Evolutionary conservation across 2,888 invertebrate species (phyloP).

Genomic region (Pammene fasciana): DNA sequence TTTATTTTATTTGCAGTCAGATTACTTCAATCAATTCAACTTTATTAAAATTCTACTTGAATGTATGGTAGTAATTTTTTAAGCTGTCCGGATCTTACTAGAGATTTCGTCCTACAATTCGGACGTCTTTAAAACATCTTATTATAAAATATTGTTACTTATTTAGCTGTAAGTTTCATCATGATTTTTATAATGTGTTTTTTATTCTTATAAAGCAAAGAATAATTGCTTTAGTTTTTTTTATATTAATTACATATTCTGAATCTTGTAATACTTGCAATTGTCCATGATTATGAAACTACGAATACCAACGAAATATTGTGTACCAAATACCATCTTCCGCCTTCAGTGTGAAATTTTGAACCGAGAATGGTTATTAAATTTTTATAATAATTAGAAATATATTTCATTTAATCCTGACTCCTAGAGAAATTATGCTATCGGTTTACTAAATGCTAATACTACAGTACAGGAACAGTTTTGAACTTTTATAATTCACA

Average conservation of each 20-base stretch:
- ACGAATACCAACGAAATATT: constrained; percentile 20
- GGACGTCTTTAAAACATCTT: too few species aligned
- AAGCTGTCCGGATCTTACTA: too few species aligned
- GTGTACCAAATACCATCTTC: constrained; percentile 29
- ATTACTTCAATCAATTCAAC: too few species aligned
- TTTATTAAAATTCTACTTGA: too few species aligned
- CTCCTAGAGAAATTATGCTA: too few species aligned
- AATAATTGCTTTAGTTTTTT: constrained; percentile 11
- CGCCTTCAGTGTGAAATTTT: constrained; percentile 23
- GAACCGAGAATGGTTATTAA: constrained; percentile 26
- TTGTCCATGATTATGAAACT: constrained; percentile 20
- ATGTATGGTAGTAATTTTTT: too few species aligned
- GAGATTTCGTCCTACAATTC: too few species aligned
- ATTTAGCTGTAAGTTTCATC: constrained; percentile 24
- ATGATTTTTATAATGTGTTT: constrained; percentile 21
- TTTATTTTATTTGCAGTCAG: too few species aligned
- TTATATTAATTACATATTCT: neutral
- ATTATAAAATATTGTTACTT: constrained; percentile 6
- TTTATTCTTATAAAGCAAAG: neutral
- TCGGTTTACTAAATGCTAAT: too few species aligned
- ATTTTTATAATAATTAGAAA: constrained; percentile 7
- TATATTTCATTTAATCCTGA: neutral
- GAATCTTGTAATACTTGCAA: neutral
- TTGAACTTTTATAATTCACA: too few species aligned
- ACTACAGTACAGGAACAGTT: too few species aligned